phyloP scores from a whole-genome alignment of 2,113 vertebrate species.

The Trichomycterus rosablanca region DNA sequence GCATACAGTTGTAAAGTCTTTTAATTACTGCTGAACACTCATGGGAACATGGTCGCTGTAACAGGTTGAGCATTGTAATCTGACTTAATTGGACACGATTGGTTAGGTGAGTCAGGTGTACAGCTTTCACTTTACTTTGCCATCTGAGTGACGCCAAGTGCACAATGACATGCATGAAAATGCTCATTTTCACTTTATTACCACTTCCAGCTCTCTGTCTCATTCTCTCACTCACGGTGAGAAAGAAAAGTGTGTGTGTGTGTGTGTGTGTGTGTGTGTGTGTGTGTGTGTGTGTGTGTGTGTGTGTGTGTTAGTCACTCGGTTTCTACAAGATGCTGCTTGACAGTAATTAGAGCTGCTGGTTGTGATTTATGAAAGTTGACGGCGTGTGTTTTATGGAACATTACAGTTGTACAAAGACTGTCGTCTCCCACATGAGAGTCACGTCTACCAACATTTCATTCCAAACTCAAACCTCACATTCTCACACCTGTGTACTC shows the following conservation, averaged over 20 bases:
- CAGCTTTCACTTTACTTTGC: conserved; percentile 18
- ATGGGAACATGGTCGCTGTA: conserved; percentile 8
- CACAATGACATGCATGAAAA: conserved; percentile 32
- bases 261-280: too few relatives aligned
- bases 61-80: conserved; percentile 34
- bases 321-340: conserved; percentile 37
- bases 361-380: conserved; percentile 44
- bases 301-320: conserved; percentile 15
- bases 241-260: too few relatives aligned
- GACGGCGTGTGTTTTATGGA: conserved; percentile 35
- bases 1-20: neutral
- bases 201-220: conserved; percentile 10
- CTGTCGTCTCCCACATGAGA: conserved; percentile 17
- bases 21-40: conserved; percentile 12
- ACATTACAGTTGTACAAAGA: conserved; percentile 29
- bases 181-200: conserved; percentile 31
- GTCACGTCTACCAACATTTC: neutral
- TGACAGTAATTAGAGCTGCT: conserved; percentile 45
- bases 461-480: neutral
- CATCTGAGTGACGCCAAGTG: conserved; percentile 25
- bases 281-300: too few relatives aligned
- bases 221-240: neutral
- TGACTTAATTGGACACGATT: conserved; percentile 40
- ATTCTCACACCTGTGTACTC: too few relatives aligned
- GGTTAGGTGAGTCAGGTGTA: conserved; percentile 41